Evolutionary conservation across 2,113 vertebrate species (phyloP).

Genomic region (Oncorhynchus kisutch): DNA sequence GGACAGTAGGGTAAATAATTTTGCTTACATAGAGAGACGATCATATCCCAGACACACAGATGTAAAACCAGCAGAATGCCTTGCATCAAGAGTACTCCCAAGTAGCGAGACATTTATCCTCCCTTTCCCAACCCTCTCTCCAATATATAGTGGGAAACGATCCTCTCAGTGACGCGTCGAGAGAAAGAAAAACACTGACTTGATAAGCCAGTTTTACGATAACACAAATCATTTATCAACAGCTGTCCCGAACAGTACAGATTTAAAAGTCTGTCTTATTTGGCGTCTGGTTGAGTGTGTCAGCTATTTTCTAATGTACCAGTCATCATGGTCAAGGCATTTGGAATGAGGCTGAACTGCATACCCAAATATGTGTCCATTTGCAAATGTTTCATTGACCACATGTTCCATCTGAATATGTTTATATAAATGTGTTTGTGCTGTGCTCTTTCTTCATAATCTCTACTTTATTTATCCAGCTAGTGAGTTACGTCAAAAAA

Average conservation of each 20-base stretch:
- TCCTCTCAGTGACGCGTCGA: constrained; percentile 24
- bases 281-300: background rate
- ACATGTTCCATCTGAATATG: constrained; percentile 52
- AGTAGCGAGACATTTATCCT: constrained; percentile 14
- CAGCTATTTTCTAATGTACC: constrained; percentile 22
- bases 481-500: background rate
- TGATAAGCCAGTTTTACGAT: constrained; percentile 52
- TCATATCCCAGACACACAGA: constrained; percentile 36
- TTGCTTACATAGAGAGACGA: background rate
- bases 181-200: constrained; percentile 22
- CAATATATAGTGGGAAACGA: constrained; percentile 29
- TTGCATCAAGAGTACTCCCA: background rate
- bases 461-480: background rate
- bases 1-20: too few species aligned
- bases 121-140: constrained; percentile 16
- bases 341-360: constrained; percentile 38
- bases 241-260: constrained; percentile 46
- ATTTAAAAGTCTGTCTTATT: constrained; percentile 34
- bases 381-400: constrained; percentile 44
- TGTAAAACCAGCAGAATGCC: background rate
- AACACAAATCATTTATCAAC: constrained; percentile 1
- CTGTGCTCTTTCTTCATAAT: constrained; percentile 14
- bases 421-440: constrained; percentile 56
- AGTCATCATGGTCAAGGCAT: constrained; percentile 54
- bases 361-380: constrained; percentile 49